Base-by-base conservation (phyloP, 2,888 invertebrate genomes). In the Esperia sulphurella region DNA sequence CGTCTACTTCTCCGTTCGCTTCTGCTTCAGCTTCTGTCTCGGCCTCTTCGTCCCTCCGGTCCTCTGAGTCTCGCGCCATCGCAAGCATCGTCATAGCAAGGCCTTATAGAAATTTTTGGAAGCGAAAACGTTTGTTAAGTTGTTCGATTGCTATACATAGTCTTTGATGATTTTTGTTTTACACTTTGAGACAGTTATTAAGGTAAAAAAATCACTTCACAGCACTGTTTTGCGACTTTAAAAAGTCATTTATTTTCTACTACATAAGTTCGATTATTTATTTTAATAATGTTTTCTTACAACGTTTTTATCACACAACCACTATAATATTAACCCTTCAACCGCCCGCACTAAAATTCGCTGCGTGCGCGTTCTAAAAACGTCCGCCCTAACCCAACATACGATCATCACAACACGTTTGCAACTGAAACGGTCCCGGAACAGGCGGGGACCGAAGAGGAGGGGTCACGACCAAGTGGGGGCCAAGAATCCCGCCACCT, bases 61-160 rank as follows among this genome's bases (percentile, higher is more conserved):
- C 87, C 55, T 87, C 87, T 51, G 83, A 77, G 61, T 83, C 84
- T 73, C 88, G 85, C 73, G 86, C 79, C 87, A 89, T 86, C 71
- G 88, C 88, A 61, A 89, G 87, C 89, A 89, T 89, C 79, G 89
- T 89, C 89, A 89, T 89, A 87, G 75, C 88, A 84, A 79, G 71
- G 83, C 71, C 74, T 79, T 67, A 37, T 35, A 13, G 12, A 14
- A 44, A 8, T 28, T 37, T 61, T 49, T 55, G 21, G 21, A 21
- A 21, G 21, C 21, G 21, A 21, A 21, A 21, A 21, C 21, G 2
- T 21, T 21, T n/a, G 2, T 21, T 21, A 21, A 21, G 5, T 21
- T 21, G 21, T 5, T 21, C 13, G 14, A 12, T 39, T 39, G 1
- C 13, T 39, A 8, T 8, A 7, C 14, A 33, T 33, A 10, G 33